Conservation (phyloP, 2,113 vertebrate genomes). For the Menura novaehollandiae region DNA sequence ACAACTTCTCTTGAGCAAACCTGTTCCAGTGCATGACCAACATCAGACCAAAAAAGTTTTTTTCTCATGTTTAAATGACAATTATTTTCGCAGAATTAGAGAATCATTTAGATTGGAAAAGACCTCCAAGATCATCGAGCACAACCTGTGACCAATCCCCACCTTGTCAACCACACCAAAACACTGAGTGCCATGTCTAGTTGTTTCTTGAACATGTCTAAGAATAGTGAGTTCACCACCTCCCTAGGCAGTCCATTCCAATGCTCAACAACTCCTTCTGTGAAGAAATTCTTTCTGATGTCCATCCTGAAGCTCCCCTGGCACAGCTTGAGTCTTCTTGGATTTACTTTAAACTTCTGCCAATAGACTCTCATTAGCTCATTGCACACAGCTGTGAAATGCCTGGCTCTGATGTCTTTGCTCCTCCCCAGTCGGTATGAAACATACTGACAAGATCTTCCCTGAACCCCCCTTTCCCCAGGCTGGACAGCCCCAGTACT, state of each 20-base stretch:
- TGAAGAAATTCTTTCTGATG: background rate
- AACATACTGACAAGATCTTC: rapidly evolving
- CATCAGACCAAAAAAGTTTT: background rate
- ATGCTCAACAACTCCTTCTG: background rate
- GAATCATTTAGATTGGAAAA: background rate
- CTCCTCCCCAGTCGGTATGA: background rate
- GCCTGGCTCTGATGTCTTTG: background rate
- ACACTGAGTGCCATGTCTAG: background rate
- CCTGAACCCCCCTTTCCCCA: background rate
- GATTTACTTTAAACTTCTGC: background rate
- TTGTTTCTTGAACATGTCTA: background rate
- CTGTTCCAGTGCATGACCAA: background rate
- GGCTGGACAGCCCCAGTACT: background rate
- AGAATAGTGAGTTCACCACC: background rate
- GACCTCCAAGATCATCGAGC: background rate
- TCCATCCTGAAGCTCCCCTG: background rate
- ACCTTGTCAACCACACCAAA: background rate
- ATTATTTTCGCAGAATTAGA: background rate
- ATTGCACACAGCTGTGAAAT: background rate
- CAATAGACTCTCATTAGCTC: background rate
- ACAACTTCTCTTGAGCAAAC: background rate
- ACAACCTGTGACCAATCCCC: background rate
- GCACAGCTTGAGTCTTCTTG: background rate
- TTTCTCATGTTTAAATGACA: background rate
- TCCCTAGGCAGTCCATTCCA: background rate